Base-by-base conservation (phyloP, 2,113 vertebrate genomes). In the Camelus bactrianus region DNA sequence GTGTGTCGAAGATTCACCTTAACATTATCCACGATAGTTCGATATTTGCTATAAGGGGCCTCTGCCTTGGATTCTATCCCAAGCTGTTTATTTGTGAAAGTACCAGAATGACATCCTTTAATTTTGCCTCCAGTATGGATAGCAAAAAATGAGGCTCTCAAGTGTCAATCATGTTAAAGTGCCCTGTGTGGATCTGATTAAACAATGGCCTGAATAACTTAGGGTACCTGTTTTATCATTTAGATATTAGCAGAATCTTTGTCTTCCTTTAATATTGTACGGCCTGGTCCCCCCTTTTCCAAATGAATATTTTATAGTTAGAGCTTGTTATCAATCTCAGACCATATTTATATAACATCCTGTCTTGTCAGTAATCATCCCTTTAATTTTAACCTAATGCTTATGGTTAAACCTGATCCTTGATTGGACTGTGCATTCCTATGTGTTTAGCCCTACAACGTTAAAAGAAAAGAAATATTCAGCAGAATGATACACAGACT, bases 131-230 rank as follows among this genome's bases (percentile, higher is more conserved):
- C 85, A 60, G 26, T 80, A 81, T 85, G 85, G 72, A 64, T 92
- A 80, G 54, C 84, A 62, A 90, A 86, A 86, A 97, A 82, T 82
- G 86, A 93, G 81, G 54, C 72, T 92, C 65, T 96, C 72, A 89
- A 89, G 7, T 75, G 91, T 95, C 87, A 67, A 93, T 97, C 80
- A 93, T n/a, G 85, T 90, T 92, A n/a, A 97, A 97, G 88, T 94
- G 50, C 70, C 38, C 89, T 93, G 26, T 95, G 89, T 54, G 69
- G 46, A 32, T 93, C 95, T 96, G 93, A 96, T 97, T 95, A 91
- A 97, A 96, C 97, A 97, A 97, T 97, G 38, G 54, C 72, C 54
- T 93, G 91, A 95, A 97, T 97, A 96, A 92, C 97, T 97, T 91
- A 96, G 80, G 64, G 38, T 92, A 94, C 65, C 91, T 94, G 48